Evolutionary conservation across 2,888 invertebrate species (phyloP).

Genomic region (Tipula confusa): DNA sequence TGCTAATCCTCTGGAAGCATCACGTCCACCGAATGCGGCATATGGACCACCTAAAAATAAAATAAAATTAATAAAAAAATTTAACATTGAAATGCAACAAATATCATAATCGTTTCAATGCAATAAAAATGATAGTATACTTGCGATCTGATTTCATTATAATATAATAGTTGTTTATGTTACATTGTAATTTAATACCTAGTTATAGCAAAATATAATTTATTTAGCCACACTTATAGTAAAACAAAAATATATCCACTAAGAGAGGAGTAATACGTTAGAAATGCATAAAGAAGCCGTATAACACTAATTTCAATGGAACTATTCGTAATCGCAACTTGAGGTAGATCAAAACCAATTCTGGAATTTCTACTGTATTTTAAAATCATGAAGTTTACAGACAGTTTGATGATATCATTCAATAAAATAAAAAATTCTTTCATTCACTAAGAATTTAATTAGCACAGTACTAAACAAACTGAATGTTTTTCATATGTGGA

Average conservation of each 20-base stretch:
- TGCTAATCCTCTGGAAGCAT: constrained; percentile 91
- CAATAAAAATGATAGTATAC: too few species aligned
- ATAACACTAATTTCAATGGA: too few species aligned
- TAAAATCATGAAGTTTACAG: background rate
- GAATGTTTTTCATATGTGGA: background rate
- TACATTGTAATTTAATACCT: too few species aligned
- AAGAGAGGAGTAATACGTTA: too few species aligned
- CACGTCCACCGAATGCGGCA: constrained; percentile 88
- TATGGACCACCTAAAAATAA: constrained; percentile 77
- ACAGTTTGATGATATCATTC: background rate
- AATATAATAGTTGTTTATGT: too few species aligned
- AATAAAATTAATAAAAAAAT: background rate
- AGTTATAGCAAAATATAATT: too few species aligned
- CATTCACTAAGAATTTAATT: constrained; percentile 9
- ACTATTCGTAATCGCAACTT: too few species aligned
- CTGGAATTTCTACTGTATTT: background rate
- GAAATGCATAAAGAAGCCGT: too few species aligned
- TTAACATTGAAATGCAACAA: background rate
- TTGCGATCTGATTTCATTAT: too few species aligned
- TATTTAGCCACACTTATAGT: too few species aligned
- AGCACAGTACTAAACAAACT: background rate
- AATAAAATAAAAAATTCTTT: background rate
- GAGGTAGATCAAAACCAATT: background rate
- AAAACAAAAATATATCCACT: too few species aligned
- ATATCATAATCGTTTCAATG: too few species aligned